A percentile compares a stretch with the other conserved stretches of the same genome.
Conservation (phyloP, 2,113 vertebrate species). For the Ailurus styani region DNA sequence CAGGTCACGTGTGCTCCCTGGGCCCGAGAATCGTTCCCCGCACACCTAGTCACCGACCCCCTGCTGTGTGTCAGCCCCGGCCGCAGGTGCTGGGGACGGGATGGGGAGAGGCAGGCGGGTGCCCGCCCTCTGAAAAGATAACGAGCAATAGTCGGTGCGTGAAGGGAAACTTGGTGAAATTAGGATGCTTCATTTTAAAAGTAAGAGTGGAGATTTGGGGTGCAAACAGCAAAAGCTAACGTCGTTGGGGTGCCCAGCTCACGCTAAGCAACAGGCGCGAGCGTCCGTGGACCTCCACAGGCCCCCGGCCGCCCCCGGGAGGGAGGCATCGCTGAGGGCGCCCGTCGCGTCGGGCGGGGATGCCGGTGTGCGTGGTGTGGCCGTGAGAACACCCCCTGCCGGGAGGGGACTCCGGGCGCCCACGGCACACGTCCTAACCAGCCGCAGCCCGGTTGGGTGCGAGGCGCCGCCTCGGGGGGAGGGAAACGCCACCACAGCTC, state of each 20-base stretch:
- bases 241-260: neutral
- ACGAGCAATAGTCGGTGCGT: fast-evolving
- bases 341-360: neutral
- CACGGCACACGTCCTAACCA: neutral
- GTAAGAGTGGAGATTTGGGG: neutral
- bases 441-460: neutral
- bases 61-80: fast-evolving
- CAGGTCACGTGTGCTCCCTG: neutral
- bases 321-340: neutral
- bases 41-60: neutral
- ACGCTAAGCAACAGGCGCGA: too few species aligned
- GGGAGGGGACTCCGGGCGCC: neutral
- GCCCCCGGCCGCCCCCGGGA: neutral
- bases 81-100: neutral
- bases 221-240: neutral
- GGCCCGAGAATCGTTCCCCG: neutral
- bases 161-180: neutral
- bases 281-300: neutral
- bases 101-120: neutral
- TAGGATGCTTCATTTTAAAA: neutral
- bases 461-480: neutral
- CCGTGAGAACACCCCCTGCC: neutral
- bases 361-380: neutral
- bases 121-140: too few species aligned
- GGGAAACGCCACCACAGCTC: neutral